Evolutionary conservation across 2,113 vertebrate species (phyloP), one percentile per base, ranked within the genome.

Genomic region (Amblyopsis rosae): DNA sequence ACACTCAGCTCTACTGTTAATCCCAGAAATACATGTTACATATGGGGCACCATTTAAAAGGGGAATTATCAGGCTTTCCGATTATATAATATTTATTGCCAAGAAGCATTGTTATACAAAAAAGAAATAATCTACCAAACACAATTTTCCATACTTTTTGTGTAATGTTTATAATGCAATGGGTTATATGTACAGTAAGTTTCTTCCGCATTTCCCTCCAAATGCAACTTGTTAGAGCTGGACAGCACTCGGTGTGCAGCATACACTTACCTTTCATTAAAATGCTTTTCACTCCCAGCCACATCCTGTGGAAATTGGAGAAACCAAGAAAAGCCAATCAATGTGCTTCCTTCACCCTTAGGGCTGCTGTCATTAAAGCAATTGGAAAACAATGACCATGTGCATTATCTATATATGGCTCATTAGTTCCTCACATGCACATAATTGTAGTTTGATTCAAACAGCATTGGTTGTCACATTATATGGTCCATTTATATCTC

Each of bases 181-280:
- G 26, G 26, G 26, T 26, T 41, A 41, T 41, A 41, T 41, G 35
- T 26, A 26, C 26, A 26, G 26, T 26, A 26, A 8, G 35, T 41
- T 41, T 5, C 35, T 41, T 5, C 35, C 6, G 35, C 35, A 41
- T 41, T 41, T 41, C 35, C 35, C 35, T 41, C 35, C 35, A 41
- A 41, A 41, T 8, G 35, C 35, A 41, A 8, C 56, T 6, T 12
- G 9, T 10, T 32, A 45, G 59, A 60, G 9, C 41, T 71, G 12
- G 68, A 49, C 55, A 19, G 17, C 58, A 65, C 65, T n/a, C 26
- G 26, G 66, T 70, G 32, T 46, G 9, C 47, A 1, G 49, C 48
- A 62, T 48, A 64, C 35, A 73, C 70, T 59, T 59, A 26, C 26
- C 56, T 70, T 62, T 69, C 64, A 72, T 77, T 64, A 66, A 65